Evolutionary conservation across 2,797 vertebrate species (phyloP).

Genomic region (Hippocampus kuda): DNA sequence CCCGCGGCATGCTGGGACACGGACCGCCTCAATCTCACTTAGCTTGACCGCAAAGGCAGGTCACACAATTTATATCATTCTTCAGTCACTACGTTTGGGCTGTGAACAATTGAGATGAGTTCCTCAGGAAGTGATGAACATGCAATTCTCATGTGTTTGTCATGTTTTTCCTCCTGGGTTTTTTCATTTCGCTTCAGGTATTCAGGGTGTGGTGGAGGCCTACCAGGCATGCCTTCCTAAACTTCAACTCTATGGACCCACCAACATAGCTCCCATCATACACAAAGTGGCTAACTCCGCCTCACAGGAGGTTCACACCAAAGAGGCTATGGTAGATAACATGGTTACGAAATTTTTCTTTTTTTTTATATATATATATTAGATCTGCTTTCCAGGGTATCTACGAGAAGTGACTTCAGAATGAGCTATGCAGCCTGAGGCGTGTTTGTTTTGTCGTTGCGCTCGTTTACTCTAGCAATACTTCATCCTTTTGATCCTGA

Average conservation of each 20-base stretch:
- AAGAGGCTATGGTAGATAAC: constrained; percentile 83
- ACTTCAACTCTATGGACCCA: constrained; percentile 92
- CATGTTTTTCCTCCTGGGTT: neutral
- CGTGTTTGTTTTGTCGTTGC: neutral
- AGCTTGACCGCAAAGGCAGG: neutral
- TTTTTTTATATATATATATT: too few species aligned
- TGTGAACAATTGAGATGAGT: neutral
- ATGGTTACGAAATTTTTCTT: too few species aligned
- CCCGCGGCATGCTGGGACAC: neutral
- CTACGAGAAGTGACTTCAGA: too few species aligned
- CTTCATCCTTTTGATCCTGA: constrained; percentile 95
- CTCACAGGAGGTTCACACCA: constrained; percentile 92
- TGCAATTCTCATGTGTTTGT: neutral
- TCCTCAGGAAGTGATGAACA: neutral
- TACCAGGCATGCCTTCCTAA: constrained; percentile 97
- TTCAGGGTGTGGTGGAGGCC: constrained; percentile 94
- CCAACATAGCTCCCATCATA: constrained; percentile 97
- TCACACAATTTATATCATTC: neutral
- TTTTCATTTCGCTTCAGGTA: constrained; percentile 63
- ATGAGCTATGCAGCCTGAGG: neutral
- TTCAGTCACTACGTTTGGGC: neutral
- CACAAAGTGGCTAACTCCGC: constrained; percentile 93
- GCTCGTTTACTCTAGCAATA: constrained; percentile 73
- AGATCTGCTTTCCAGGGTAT: too few species aligned
- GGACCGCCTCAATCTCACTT: neutral